Conservation (phyloP, 1,140 invertebrate genomes). For the Musca vetustissima region DNA sequence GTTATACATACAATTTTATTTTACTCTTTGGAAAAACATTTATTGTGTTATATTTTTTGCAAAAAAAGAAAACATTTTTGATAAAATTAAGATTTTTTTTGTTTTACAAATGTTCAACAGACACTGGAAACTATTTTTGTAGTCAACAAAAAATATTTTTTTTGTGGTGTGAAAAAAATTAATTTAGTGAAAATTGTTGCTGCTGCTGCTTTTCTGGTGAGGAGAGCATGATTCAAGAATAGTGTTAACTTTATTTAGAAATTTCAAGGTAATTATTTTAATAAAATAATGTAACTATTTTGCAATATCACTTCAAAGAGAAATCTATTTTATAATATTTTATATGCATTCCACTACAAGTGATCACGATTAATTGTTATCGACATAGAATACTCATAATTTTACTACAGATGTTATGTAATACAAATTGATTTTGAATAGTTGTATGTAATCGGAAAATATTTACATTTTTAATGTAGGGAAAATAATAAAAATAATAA, state of each 20-base stretch:
- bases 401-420: too few relatives aligned
- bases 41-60: not conserved
- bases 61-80: not conserved
- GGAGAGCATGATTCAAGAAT: conserved; percentile 10
- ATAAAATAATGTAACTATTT: not conserved
- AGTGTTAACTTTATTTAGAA: conserved; percentile 13
- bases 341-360: not conserved
- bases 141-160: not conserved
- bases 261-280: conserved; percentile 11
- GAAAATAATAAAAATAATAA: too few relatives aligned
- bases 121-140: not conserved
- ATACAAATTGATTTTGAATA: too few relatives aligned
- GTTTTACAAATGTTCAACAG: not conserved
- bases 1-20: too few relatives aligned
- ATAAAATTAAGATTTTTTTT: too few relatives aligned
- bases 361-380: not conserved
- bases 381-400: too few relatives aligned
- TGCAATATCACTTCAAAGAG: not conserved
- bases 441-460: too few relatives aligned
- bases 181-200: not conserved
- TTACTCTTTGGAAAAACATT: not conserved
- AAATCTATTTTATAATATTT: not conserved
- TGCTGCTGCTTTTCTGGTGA: not conserved
- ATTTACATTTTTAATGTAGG: too few relatives aligned
- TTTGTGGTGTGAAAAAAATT: not conserved